Evolutionary conservation across 2,113 vertebrate species (phyloP), one percentile per base, ranked within the genome.

Genomic region (Lophius piscatorius): DNA sequence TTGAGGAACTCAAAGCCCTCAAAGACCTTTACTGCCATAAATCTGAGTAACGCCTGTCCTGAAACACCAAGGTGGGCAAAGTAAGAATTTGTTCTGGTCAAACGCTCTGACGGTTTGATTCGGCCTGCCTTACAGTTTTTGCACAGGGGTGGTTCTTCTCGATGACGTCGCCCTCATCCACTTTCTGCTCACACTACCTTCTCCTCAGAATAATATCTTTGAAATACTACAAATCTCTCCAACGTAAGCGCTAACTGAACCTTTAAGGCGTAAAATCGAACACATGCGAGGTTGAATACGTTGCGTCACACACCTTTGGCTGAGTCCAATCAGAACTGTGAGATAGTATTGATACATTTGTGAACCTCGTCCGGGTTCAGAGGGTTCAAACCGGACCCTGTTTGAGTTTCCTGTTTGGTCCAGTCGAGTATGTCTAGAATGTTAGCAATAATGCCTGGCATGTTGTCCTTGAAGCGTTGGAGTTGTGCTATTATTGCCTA

Each of bases 21-120:
- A 98, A 98, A 88, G 97, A 98, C 93, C 95, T 98, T 80, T 98
- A 98, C 89, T 98, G 97, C 91, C 95, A 98, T 92, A 98, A 98
- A 91, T 97, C 97, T 58, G 97, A 98, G 90, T 98, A 96, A 92
- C 28, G 35, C 35, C 29, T 13, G 21, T 36, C 17, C 35, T 38
- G 21, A 71, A n/a, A 41, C 49, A 8, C 20, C 3, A 9, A 47
- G n/a, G 61, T 46, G 50, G 71, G 49, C 59, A 40, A 50, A 73
- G 77, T 78, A 69, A 67, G 64, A 35, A 54, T 64, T 68, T 49
- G 16, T 56, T 73, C 59, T 41, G 34, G 64, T 78, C 51, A 64
- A 70, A 74, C 49, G 62, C 80, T 72, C 65, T 44, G 78, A 75
- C 73, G 57, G 66, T 70, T 80, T 29, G 20, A 59, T 44, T 56